Evolutionary conservation across 2,888 invertebrate genomes (phyloP).

Genomic region (Axea sp.): DNA sequence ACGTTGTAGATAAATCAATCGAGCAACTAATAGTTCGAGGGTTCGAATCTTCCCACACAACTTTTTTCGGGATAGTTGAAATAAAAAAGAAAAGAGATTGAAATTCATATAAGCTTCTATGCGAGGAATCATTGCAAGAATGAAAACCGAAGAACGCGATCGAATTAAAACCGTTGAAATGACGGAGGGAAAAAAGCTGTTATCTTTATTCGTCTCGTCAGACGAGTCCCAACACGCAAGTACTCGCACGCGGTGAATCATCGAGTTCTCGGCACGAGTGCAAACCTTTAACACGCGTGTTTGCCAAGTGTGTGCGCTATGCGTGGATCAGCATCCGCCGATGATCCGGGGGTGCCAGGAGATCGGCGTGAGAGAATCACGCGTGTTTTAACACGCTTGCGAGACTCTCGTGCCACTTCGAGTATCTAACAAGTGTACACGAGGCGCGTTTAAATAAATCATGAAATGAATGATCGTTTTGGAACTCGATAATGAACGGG

Average conservation of each 20-base stretch:
- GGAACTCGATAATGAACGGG: conserved; percentile 28
- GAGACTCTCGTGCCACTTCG: conserved; percentile 40
- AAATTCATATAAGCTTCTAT: too few relatives aligned
- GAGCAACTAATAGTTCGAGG: too few relatives aligned
- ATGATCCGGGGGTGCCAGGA: conserved; percentile 24
- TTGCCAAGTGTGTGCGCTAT: conserved; percentile 44
- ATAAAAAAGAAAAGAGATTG: too few relatives aligned
- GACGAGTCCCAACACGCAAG: conserved; percentile 53
- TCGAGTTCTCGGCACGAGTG: conserved; percentile 55
- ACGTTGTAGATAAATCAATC: too few relatives aligned
- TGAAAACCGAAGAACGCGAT: neutral
- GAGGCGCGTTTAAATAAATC: conserved; percentile 14
- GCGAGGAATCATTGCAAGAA: too few relatives aligned
- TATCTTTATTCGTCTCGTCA: conserved; percentile 57
- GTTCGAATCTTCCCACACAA: too few relatives aligned
- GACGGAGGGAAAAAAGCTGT: conserved; percentile 10
- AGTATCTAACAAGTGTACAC: conserved; percentile 19
- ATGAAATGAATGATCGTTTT: conserved; percentile 31
- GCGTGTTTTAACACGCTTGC: conserved; percentile 49
- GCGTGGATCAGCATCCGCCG: conserved; percentile 49
- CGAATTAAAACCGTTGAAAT: conserved; percentile 32
- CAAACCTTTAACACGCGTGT: conserved; percentile 48
- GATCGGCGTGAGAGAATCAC: conserved; percentile 49
- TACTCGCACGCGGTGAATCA: conserved; percentile 54
- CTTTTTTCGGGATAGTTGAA: too few relatives aligned